A percentile compares a stretch with the other conserved stretches of the same genome.
phyloP scores from a whole-genome alignment of 2,797 vertebrate genomes.

The Rhinogobio ventralis region DNA sequence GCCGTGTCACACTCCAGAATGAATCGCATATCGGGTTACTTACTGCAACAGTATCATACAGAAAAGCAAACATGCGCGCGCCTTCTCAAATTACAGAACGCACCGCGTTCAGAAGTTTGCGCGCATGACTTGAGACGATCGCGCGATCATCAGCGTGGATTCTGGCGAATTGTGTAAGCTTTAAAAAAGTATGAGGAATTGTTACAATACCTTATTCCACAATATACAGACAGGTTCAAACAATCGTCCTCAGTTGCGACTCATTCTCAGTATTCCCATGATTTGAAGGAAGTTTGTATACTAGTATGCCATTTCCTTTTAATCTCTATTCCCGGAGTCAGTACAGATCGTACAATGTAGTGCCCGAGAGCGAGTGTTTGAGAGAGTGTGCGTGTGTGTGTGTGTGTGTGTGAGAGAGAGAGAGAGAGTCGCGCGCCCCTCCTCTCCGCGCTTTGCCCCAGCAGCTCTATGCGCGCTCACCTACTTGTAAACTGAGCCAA shows the following conservation, averaged over 20 bases:
- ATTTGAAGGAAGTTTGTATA: background rate
- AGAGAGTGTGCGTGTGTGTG: background rate
- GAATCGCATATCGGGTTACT: constrained; percentile 19
- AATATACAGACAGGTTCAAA: background rate
- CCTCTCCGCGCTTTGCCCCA: constrained; percentile 37
- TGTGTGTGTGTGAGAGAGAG: background rate
- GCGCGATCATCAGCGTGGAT: background rate
- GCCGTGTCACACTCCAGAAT: background rate
- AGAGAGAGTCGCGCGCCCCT: background rate
- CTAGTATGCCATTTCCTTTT: constrained; percentile 30
- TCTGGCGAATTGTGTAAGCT: background rate
- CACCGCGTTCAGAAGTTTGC: constrained; percentile 8
- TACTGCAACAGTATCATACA: constrained; percentile 6
- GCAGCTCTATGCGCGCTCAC: constrained; percentile 68
- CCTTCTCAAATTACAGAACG: background rate
- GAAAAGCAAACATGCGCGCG: constrained; percentile 10
- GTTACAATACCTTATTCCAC: constrained; percentile 13
- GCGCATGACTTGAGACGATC: background rate
- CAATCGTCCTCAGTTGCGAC: constrained; percentile 4
- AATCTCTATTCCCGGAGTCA: constrained; percentile 21
- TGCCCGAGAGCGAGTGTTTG: background rate
- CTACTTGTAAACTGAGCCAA: constrained; percentile 75
- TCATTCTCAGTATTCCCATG: constrained; percentile 14
- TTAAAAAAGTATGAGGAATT: background rate
- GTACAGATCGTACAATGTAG: background rate